These are phyloP conservation scores for Pheosia gnoma DNA, from an alignment of 2,888 invertebrate genomes.

Conservation along the genomic window DNA sequence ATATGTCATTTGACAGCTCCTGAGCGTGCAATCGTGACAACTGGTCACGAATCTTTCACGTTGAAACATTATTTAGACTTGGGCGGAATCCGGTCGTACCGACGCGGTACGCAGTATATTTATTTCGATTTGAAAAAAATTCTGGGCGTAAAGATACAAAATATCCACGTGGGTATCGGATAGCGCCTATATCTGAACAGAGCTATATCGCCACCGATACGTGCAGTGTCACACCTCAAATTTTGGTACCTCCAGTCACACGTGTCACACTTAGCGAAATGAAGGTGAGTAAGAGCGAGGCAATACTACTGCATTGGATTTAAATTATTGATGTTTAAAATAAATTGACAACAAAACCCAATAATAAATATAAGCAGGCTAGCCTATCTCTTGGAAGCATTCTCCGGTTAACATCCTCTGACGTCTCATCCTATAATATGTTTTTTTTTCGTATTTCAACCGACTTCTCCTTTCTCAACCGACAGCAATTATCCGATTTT, in stretches of 20 bases:
- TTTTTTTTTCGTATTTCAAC: too few species aligned
- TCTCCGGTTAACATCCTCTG: too few species aligned
- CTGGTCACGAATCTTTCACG: conserved; percentile 59
- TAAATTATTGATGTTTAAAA: not conserved
- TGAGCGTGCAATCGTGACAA: conserved; percentile 51
- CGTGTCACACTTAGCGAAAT: conserved; percentile 6
- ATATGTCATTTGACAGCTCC: conserved; percentile 35
- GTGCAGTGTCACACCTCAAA: conserved; percentile 7
- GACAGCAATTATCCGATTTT: too few species aligned
- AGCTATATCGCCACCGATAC: not conserved
- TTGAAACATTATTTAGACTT: conserved; percentile 12
- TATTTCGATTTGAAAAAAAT: too few species aligned
- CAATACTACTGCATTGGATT: not conserved
- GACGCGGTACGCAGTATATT: too few species aligned
- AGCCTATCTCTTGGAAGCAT: too few species aligned
- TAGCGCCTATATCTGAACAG: not conserved
- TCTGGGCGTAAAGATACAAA: too few species aligned
- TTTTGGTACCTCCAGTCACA: not conserved
- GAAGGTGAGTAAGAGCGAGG: not conserved
- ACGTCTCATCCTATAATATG: too few species aligned
- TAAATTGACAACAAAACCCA: too few species aligned
- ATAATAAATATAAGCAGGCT: too few species aligned
- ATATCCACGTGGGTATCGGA: not conserved
- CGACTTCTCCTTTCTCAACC: too few species aligned
- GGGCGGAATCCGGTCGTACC: not conserved